Evolutionary conservation across 2,888 invertebrate species (phyloP).

Genomic region (Hyposoter dolosus): DNA sequence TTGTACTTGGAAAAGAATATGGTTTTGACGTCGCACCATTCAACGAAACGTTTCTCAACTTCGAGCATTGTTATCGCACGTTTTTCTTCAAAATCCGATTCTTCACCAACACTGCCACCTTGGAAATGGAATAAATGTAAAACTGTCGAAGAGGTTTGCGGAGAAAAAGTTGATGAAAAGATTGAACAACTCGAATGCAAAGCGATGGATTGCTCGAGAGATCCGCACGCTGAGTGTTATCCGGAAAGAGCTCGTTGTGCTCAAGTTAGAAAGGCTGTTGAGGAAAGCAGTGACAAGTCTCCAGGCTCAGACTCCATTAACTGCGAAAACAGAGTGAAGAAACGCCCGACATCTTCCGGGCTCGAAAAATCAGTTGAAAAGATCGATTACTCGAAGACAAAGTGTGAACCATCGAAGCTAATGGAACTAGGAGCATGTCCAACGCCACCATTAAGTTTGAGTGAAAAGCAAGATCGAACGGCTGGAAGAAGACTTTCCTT

Average conservation of each 20-base stretch:
- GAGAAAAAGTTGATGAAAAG: slow-evolving; percentile 38
- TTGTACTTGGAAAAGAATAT: neutral
- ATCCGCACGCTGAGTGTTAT: slow-evolving; percentile 59
- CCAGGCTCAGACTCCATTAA: neutral
- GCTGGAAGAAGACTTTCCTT: slow-evolving; percentile 6
- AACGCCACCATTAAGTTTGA: slow-evolving; percentile 7
- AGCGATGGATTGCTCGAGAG: slow-evolving; percentile 45
- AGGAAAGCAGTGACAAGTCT: slow-evolving; percentile 1
- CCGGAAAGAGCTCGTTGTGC: slow-evolving; percentile 62
- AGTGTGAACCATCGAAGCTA: slow-evolving; percentile 73
- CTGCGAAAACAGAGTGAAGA: slow-evolving; percentile 16
- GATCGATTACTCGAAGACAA: slow-evolving; percentile 70
- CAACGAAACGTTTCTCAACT: slow-evolving; percentile 27
- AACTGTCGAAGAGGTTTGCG: slow-evolving; percentile 68
- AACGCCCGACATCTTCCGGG: neutral
- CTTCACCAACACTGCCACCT: slow-evolving; percentile 62
- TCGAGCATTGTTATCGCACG: slow-evolving; percentile 29
- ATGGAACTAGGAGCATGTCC: slow-evolving; percentile 63
- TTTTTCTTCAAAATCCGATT: slow-evolving; percentile 56
- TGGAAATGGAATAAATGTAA: slow-evolving; percentile 66
- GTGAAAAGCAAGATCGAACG: neutral
- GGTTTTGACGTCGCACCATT: neutral
- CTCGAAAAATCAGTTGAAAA: slow-evolving; percentile 58
- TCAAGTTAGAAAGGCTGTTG: slow-evolving; percentile 37
- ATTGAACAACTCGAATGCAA: slow-evolving; percentile 43